phyloP scores from a whole-genome alignment of 2,797 vertebrate genomes.

The Hozukius guyotensis region DNA sequence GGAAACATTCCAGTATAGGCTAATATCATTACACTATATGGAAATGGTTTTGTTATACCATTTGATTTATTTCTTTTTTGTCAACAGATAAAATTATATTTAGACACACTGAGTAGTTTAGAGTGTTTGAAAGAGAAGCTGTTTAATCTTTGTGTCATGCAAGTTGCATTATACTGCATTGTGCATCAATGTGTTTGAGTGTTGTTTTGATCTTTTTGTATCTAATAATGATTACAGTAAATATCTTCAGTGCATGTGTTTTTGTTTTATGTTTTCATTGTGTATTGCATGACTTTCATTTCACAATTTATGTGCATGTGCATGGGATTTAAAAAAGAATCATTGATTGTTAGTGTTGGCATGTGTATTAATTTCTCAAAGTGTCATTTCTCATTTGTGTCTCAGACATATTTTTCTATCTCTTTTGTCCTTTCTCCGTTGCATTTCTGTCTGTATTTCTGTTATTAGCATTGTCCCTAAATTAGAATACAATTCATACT shows the following conservation, averaged over 20 bases:
- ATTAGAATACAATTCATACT: background rate
- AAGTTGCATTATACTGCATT: background rate
- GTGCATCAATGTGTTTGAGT: background rate
- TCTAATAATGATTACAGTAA: background rate
- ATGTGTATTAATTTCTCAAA: background rate
- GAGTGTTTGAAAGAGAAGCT: background rate
- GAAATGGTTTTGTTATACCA: constrained; percentile 1
- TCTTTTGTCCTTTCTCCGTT: background rate
- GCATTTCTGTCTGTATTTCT: background rate
- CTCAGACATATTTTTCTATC: background rate
- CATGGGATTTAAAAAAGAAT: rapidly evolving
- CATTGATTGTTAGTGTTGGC: background rate
- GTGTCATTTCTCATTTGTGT: background rate
- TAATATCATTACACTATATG: constrained; percentile 22
- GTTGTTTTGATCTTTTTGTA: background rate
- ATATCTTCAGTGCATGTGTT: background rate
- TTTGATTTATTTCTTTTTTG: constrained; percentile 17
- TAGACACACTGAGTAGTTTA: background rate
- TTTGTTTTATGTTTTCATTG: background rate
- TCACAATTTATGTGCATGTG: background rate
- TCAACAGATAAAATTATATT: constrained; percentile 28
- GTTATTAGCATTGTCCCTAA: background rate
- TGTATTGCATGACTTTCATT: background rate
- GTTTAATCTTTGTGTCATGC: background rate
- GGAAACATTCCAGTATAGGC: constrained; percentile 28